Conservation (phyloP, 2,888 invertebrate species). For the Boloria euphrosyne region DNA sequence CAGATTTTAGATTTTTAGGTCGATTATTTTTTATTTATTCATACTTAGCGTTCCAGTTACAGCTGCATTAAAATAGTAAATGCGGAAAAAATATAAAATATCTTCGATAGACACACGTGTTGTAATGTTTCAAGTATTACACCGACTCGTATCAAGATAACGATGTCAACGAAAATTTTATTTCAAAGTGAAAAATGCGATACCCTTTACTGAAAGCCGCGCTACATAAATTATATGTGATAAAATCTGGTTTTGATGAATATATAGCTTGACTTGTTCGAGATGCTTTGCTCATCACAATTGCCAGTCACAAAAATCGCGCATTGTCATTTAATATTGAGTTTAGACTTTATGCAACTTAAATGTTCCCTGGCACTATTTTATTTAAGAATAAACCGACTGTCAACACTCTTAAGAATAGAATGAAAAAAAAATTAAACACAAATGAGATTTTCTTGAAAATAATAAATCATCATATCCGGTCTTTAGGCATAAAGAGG, state of each 20-base stretch:
- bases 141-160: constrained; percentile 26
- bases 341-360: too few species aligned
- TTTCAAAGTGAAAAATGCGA: constrained; percentile 34
- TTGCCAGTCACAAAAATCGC: neutral
- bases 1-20: too few species aligned
- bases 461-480: constrained; percentile 22
- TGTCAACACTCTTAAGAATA: neutral
- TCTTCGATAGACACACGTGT: constrained; percentile 22
- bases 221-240: constrained; percentile 29
- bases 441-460: constrained; percentile 13
- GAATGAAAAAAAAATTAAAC: constrained; percentile 10
- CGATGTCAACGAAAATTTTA: constrained; percentile 26
- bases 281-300: constrained; percentile 3
- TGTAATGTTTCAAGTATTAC: constrained; percentile 20
- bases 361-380: constrained; percentile 1
- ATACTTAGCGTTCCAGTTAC: neutral
- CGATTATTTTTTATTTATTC: neutral
- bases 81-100: constrained; percentile 7
- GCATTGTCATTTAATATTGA: neutral
- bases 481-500: constrained; percentile 21
- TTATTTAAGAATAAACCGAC: constrained; percentile 14
- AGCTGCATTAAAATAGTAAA: constrained; percentile 12
- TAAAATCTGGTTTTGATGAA: constrained; percentile 28
- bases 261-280: constrained; percentile 4
- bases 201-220: constrained; percentile 29